Conservation (phyloP, 1,140 invertebrate species). For the Caenorhabditis briggsae region DNA sequence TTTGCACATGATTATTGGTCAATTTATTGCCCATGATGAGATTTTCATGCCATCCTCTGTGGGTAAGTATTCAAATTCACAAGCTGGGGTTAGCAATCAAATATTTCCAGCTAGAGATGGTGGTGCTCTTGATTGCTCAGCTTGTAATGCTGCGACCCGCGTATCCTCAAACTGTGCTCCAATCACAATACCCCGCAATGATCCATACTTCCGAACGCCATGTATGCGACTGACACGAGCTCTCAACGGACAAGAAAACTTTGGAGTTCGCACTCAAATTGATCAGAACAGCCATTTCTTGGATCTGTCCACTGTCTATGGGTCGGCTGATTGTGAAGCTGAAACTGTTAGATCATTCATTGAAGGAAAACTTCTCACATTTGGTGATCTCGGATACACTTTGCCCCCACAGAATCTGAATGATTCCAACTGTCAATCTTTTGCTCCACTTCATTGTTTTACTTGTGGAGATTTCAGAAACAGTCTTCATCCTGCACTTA, state of each 20-base stretch:
- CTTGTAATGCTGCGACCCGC: slow-evolving; percentile 39
- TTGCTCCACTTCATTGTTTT: slow-evolving; percentile 25
- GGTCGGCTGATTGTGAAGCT: slow-evolving; percentile 51
- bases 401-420: slow-evolving; percentile 28
- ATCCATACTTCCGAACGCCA: slow-evolving; percentile 41
- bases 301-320: slow-evolving; percentile 61
- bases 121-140: slow-evolving; percentile 57
- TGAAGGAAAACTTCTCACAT: slow-evolving; percentile 1
- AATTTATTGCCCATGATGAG: slow-evolving; percentile 63
- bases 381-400: slow-evolving; percentile 25
- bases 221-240: slow-evolving; percentile 60
- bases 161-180: slow-evolving; percentile 58
- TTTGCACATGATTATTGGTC: slow-evolving; percentile 61
- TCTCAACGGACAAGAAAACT: slow-evolving; percentile 58
- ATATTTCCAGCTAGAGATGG: slow-evolving; percentile 56
- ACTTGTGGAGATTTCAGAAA: slow-evolving; percentile 50
- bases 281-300: slow-evolving; percentile 63
- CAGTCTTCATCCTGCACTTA: slow-evolving; percentile 31
- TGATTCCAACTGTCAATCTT: slow-evolving; percentile 41
- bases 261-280: slow-evolving; percentile 58
- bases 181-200: slow-evolving; percentile 47
- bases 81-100: not conserved
- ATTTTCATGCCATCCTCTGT: slow-evolving; percentile 62
- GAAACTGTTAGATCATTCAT: slow-evolving; percentile 32
- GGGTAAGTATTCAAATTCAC: not conserved